Conservation (phyloP, 2,113 vertebrate species). For the Casuarius casuarius region DNA sequence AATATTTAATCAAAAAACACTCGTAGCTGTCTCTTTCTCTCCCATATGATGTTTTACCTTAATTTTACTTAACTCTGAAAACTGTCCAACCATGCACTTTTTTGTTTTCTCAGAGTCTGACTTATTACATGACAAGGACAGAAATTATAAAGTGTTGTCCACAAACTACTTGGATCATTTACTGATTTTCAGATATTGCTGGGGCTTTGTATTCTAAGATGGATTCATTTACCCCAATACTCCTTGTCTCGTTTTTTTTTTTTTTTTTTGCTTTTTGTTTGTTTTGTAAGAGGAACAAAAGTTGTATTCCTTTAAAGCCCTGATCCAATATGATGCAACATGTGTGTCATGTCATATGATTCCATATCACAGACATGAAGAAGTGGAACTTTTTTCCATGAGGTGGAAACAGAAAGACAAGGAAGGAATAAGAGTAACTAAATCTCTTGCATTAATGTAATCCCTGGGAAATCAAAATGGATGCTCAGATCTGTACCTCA, state of each 20-base stretch:
- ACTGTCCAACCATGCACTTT: not conserved
- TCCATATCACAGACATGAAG: not conserved
- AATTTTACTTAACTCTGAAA: not conserved
- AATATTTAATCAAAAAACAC: not conserved
- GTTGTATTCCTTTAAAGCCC: not conserved
- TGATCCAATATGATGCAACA: not conserved
- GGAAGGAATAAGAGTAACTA: not conserved
- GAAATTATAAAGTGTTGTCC: not conserved
- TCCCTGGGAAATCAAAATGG: not conserved
- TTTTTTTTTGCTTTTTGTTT: not conserved
- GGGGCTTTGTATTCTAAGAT: not conserved
- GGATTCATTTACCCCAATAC: rapidly evolving
- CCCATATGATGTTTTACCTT: not conserved
- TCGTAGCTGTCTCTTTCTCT: not conserved
- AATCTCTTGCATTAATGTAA: not conserved
- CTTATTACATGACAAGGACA: not conserved
- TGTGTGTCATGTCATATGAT: not conserved
- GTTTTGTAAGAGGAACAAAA: not conserved
- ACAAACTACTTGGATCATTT: not conserved
- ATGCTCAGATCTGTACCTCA: not conserved
- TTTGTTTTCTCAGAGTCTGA: not conserved
- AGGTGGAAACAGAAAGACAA: not conserved
- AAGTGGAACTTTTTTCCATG: not conserved
- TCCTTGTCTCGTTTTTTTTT: not conserved
- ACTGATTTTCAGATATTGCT: not conserved